Base-by-base conservation (phyloP, 2,888 invertebrate species). In the Automeris io region DNA sequence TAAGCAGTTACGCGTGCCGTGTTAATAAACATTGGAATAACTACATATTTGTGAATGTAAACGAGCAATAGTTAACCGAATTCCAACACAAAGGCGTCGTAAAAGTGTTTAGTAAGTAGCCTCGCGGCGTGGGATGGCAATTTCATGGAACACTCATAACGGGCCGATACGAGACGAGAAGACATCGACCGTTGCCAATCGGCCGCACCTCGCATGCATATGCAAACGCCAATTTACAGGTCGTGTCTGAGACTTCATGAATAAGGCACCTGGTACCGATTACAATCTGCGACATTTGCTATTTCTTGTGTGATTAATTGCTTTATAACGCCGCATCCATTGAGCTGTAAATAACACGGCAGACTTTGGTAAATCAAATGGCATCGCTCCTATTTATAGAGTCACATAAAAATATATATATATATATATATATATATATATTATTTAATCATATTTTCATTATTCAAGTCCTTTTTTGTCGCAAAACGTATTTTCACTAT, bases 141-240 rank as follows among this genome's bases (percentile, higher is more conserved):
- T 37, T 23, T 37, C 36, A 45, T n/a, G n/a, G n/a, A n/a, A n/a
- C n/a, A n/a, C 36, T 39, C 38, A 42, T 45, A 45, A 42, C 45
- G 42, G 45, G 36, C 37, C 36, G 29, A 16, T 3, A 34, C 31
- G 42, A 42, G 36, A 34, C 36, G 29, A 16, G 3, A 34, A 29
- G 45, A 46, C 43, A 39, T 33, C 41, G 35, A 33, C 46, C 49
- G 52, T 46, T 51, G 50, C 43, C 47, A 49, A 50, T 50, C 37
- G 45, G 24, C 39, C 39, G 13, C 22, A 22, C 42, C 40, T 37
- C 39, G 37, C 48, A 54, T 52, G 49, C 51, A 56, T 53, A 54
- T 53, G 51, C 50, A 50, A 53, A 39, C 36, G 44, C 47, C 52
- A 57, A 56, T 58, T 50, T 53, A 49, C 47, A 43, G 46, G 37